Conservation (phyloP, 2,888 invertebrate species). For the Dione juno region DNA sequence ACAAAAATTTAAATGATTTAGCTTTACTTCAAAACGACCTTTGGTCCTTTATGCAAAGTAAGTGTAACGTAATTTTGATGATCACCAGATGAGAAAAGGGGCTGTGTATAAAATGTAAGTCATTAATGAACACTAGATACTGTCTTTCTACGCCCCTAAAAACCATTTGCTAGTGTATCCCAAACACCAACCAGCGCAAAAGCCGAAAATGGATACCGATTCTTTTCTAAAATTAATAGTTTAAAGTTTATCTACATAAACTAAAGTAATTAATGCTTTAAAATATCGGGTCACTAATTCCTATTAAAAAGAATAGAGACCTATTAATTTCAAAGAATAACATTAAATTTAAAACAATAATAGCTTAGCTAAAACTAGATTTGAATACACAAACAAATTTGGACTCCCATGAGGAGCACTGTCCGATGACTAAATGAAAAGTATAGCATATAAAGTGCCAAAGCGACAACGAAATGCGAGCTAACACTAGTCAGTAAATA, state of each 20-base stretch:
- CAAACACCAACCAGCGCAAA: slow-evolving; percentile 87
- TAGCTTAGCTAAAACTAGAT: too few relatives aligned
- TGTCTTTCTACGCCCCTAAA: slow-evolving; percentile 79
- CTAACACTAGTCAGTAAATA: too few relatives aligned
- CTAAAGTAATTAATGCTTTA: too few relatives aligned
- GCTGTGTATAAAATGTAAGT: slow-evolving; percentile 84
- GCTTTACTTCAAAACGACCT: slow-evolving; percentile 83
- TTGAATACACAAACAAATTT: too few relatives aligned
- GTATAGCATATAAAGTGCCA: too few relatives aligned
- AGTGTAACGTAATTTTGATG: slow-evolving; percentile 82
- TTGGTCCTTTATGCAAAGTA: slow-evolving; percentile 84
- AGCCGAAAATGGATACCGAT: slow-evolving; percentile 90
- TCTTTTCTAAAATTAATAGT: slow-evolving; percentile 77
- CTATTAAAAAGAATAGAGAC: too few relatives aligned
- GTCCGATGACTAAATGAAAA: too few relatives aligned
- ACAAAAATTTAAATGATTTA: neutral
- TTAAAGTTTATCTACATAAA: neutral
- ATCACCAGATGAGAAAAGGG: slow-evolving; percentile 81
- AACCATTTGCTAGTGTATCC: slow-evolving; percentile 87
- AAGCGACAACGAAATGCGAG: too few relatives aligned
- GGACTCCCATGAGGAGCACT: too few relatives aligned
- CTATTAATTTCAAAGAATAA: too few relatives aligned
- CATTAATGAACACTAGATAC: slow-evolving; percentile 87
- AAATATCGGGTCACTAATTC: too few relatives aligned
- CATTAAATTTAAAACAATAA: too few relatives aligned